Evolutionary conservation across 2,113 vertebrate species (phyloP), one percentile per base, ranked within the genome.

Genomic region (Podilymbus podiceps): DNA sequence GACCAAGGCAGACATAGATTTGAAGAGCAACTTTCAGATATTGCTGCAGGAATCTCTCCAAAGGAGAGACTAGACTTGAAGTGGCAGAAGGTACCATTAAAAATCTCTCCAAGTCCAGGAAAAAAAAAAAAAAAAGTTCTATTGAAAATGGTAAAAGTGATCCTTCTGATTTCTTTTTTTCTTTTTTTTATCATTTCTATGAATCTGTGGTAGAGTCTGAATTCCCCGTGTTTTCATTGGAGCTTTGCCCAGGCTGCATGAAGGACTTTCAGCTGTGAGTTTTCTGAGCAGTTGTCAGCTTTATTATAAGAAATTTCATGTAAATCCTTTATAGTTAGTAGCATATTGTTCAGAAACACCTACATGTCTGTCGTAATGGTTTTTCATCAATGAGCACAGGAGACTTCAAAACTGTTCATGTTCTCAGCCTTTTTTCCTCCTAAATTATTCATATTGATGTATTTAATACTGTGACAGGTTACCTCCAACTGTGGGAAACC

Each of bases 361-460:
- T 56, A 42, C 15, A 4, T 35, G 27, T 30, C 40, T 72, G 40
- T 50, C 0, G 0, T 25, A 44, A 59, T 35, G 33, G 3, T 33
- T 90, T 66, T 62, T 46, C 35, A 20, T 76, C 52, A 60, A 22
- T 0, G 5, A 84, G 40, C 24, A 50, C 21, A 19, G 40, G 25
- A 72, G 25, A 23, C 35, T 77, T 72, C 42, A 68, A 62, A 85
- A n/a, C 15, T 50, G 38, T 27, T 35, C 19, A 12, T 52, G 56
- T 56, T 71, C 31, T 92, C 46, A 74, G 44, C 31, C 44, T 44
- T 63, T 63, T 77, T 46, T 90, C 15, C 23, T 75, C 30, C 50
- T 50, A 49, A 56, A 25, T 69, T 50, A 35, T n/a, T 74, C 47
- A 10, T 75, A 40, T 55, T 69, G 55, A 31, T 40, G 44, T 59